Evolutionary conservation across 2,797 vertebrate species (phyloP).

Genomic region (Tragelaphus eurycerus): DNA sequence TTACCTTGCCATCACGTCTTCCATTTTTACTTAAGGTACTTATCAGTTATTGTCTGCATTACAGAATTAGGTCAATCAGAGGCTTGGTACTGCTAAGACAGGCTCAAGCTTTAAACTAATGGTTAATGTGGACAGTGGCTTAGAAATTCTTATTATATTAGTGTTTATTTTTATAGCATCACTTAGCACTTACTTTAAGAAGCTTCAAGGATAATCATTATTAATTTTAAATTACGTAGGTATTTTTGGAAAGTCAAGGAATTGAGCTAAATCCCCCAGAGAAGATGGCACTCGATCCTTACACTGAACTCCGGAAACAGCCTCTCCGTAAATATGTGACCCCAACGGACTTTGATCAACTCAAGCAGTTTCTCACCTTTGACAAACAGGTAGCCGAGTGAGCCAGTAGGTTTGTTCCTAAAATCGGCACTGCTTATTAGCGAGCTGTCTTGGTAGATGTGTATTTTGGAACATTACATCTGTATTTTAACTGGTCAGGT

Average conservation of each 20-base stretch:
- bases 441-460: not conserved
- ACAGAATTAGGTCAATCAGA: not conserved
- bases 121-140: not conserved
- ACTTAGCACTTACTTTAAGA: not conserved
- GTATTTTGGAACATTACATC: not conserved
- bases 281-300: conserved; percentile 86
- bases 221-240: conserved; percentile 81
- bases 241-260: conserved; percentile 95
- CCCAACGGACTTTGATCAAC: conserved; percentile 83
- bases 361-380: conserved; percentile 89
- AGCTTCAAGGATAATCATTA: conserved; percentile 1
- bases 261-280: conserved; percentile 91
- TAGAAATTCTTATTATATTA: not conserved
- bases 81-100: not conserved
- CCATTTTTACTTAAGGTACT: not conserved
- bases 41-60: not conserved
- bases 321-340: conserved; percentile 76
- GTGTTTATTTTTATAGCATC: conserved; percentile 26
- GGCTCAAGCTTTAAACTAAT: not conserved
- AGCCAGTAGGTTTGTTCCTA: not conserved
- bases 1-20: not conserved
- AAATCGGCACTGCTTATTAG: not conserved
- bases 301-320: conserved; percentile 78
- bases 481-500: not conserved
- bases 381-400: conserved; percentile 93